Evolutionary conservation across 2,113 vertebrate species (phyloP), one percentile per base, ranked within the genome.

Genomic region (Uropsilus gracilis): DNA sequence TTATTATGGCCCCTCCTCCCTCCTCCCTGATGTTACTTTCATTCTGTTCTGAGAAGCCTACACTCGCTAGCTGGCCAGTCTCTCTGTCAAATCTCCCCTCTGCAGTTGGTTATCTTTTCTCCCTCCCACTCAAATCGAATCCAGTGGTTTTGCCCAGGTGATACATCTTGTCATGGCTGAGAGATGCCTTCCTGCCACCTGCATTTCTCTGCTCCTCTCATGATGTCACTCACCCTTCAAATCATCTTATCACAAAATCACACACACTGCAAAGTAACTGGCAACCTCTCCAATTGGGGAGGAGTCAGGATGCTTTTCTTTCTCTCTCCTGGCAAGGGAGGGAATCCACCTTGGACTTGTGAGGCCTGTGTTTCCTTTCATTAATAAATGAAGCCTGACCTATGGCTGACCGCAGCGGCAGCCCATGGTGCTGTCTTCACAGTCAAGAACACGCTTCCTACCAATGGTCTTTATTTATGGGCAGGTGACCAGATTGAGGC

Each of bases 331-430:
- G 82, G 42, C 10, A n/a, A 77, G n/a, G 57, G 17, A 69, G 22
- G 55, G 64, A 14, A 91, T 89, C 50, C 24, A 39, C 63, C 90
- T 94, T 69, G 53, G 72, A 77, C 85, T 37, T 80, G 30, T 5
- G 46, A 37, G 46, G n/a, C 42, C 63, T 76, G n/a, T 48, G 61
- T 63, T 61, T 66, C 55, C 48, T 76, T 92, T 92, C 90, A 90
- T 94, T 89, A 95, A 92, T 59, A 96, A 96, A 95, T 82, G 93
- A 86, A 94, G 63, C 6, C 42, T 86, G 90, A 87, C 90, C 91
- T 46, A 28, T 12, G 32, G 34, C 30, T 90, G 90, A 80, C 66
- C 87, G 86, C 32, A 3, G 24, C 4, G 61, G 48, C 73, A 66
- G 87, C 53, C 61, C 32, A 28, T 61, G n/a, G 66, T 26, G 30